A percentile compares a stretch with the other conserved stretches of the same genome.
phyloP scores from a whole-genome alignment of 2,888 invertebrate genomes.

The Piscicola geometra region DNA sequence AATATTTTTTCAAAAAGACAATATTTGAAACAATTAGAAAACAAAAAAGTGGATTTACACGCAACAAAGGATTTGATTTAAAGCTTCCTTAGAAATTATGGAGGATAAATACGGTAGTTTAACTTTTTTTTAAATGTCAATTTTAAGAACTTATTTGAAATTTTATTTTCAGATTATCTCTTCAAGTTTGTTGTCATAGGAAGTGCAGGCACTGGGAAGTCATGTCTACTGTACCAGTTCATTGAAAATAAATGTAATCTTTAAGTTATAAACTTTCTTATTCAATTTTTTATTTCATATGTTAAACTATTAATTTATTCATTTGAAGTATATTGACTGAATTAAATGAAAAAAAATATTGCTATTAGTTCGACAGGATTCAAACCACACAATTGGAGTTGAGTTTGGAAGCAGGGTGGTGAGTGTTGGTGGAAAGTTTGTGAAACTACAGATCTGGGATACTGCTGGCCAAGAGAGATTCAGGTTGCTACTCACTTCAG shows the following conservation, averaged over 20 bases:
- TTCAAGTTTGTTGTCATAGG: conserved; percentile 81
- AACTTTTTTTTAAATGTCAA: not conserved
- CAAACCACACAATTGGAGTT: conserved; percentile 78
- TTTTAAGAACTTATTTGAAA: not conserved
- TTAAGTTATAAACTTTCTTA: not conserved
- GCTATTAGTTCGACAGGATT: conserved; percentile 70
- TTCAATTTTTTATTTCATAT: not conserved
- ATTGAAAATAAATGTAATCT: conserved; percentile 78
- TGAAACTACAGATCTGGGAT: conserved; percentile 67
- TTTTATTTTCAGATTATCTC: conserved; percentile 67
- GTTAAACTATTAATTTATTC: no score
- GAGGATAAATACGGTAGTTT: conserved; percentile 10
- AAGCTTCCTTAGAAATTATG: not conserved
- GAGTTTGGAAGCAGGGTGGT: conserved; percentile 82
- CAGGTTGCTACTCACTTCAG: conserved; percentile 46
- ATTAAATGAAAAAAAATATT: conserved; percentile 4
- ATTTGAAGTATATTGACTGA: not conserved
- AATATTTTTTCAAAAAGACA: no score
- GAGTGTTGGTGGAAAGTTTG: conserved; percentile 74
- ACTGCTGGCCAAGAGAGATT: conserved; percentile 56
- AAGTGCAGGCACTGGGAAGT: conserved; percentile 77
- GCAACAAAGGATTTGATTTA: no score
- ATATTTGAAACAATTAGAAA: no score
- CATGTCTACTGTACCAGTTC: conserved; percentile 76
- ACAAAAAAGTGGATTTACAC: no score